Base-by-base conservation (phyloP, 37 sponge, comb jelly and placozoan genomes). In the Oopsacas minuta region DNA sequence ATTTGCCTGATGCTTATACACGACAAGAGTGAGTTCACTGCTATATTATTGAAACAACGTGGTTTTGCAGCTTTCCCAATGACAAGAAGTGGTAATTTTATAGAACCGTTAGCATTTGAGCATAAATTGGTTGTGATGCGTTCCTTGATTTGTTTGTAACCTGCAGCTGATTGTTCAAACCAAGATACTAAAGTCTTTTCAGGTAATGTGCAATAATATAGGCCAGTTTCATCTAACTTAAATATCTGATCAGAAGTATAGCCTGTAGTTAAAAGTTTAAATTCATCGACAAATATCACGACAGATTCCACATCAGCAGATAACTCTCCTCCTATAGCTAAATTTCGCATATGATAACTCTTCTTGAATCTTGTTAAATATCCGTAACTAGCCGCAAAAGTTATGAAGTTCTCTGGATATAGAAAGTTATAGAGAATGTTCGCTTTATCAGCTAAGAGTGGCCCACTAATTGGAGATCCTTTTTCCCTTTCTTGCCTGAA, bases 161-260 rank as follows among this genome's bases (percentile, higher is more conserved):
- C 92, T 82, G 38, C 83, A 34, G 90, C 90, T 23, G 88, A 85
- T 23, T 90, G 89, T 52, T 92, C 92, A 83, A 53, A 86, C 38
- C 36, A 28, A 34, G 85, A 23, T 82, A 87, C 91, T 0, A 92
- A 36, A 25, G 90, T 88, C 32, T 52, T 82, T 0, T 75, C 38
- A 81, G 93, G 93, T 0, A 93, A 84, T 8, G 88, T 52, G 34
- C 86, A 69, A 75, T 53, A 93, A 61, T 88, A 46, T 25, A 93
- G 87, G 1, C 91, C 93, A 81, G 91, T 93, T 83, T 93, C 93
- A 87, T 93, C 91, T 53, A 90, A 91, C 85, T 91, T 91, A 37
- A 83, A 90, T 22, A 90, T 39, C 39, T 88, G 89, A 42, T 91
- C 39, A 15, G 52, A 17, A 3, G 81, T 84, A 25, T 83, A 83